Base-by-base conservation (phyloP, 2,797 vertebrate genomes). In the Smutsia temminckii region DNA sequence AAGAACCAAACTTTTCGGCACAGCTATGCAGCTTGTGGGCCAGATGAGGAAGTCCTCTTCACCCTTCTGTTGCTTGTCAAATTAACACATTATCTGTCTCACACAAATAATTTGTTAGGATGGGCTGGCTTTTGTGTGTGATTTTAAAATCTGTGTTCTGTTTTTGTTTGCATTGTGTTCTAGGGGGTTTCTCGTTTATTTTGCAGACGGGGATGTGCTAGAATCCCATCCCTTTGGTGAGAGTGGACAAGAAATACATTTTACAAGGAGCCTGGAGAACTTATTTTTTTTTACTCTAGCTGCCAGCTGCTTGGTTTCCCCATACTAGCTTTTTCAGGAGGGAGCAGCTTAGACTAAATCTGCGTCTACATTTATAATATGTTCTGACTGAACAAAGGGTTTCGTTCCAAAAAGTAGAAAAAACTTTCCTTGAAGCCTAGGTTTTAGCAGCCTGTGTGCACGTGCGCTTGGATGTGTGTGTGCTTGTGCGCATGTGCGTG, bases 1-100 rank as follows among this genome's bases (percentile, higher is more conserved):
- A 98, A 98, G 98, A 98, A 98, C 98, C 98, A 98, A 98, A 98
- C 98, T 98, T 98, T 97, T 97, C 27, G 86, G 98, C 98, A 98
- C 98, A 98, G 98, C 98, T 98, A 98, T 98, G 98, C 98, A 98
- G 98, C 97, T 97, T 96, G 87, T 95, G 98, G 98, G 96, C 98
- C 98, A 98, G 97, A 97, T 55, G 97, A 96, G 85, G 96, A 91
- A 98, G 98, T 97, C 98, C 98, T 98, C 98, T 97, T 98, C 98
- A 98, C 96, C 96, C 2, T 98, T 98, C 96, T 95, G 98, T 98
- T 98, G 94, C 97, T 98, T 93, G 96, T 98, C 97, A 97, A 95
- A 98, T 81, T 97, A 98, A 98, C 98, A 98, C 97, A 78, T 89
- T 40, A 94, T 97, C 96, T 29, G 97, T 98, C 98, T 98, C 98